Evolutionary conservation across 2,888 invertebrate species (phyloP).

Genomic region (Pseudococcus viburni): DNA sequence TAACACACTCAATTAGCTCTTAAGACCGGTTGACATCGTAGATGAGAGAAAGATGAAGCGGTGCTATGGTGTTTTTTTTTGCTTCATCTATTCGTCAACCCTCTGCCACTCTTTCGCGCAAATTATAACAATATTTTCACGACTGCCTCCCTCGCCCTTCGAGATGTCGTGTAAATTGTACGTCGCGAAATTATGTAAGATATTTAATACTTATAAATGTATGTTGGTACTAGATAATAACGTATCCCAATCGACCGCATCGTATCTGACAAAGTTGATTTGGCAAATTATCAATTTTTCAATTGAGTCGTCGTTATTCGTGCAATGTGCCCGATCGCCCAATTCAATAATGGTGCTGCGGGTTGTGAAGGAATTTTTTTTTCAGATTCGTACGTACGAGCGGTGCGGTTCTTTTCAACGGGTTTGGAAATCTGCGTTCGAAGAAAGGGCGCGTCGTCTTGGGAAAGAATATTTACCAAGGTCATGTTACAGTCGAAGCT

Average conservation of each 20-base stretch:
- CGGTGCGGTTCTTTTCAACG: neutral
- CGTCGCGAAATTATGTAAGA: conserved; percentile 17
- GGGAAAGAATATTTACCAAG: conserved; percentile 28
- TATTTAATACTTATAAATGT: neutral
- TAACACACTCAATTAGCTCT: conserved; percentile 62
- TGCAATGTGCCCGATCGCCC: neutral
- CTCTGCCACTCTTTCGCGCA: neutral
- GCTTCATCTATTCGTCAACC: neutral
- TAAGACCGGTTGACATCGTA: conserved; percentile 64
- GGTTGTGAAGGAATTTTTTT: conserved; percentile 37
- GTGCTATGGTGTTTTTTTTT: neutral
- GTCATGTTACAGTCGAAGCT: neutral
- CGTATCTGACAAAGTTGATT: neutral
- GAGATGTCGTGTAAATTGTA: neutral
- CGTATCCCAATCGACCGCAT: neutral
- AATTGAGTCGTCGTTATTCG: conserved; percentile 15
- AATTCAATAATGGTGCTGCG: conserved; percentile 13
- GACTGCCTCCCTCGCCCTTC: neutral
- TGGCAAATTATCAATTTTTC: conserved; percentile 39
- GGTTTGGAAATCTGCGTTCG: neutral
- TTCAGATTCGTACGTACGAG: neutral
- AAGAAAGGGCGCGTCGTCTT: neutral
- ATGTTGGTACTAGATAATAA: neutral
- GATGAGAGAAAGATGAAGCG: conserved; percentile 1
- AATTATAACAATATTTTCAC: conserved; percentile 26